Evolutionary conservation across 2,888 invertebrate species (phyloP).

Genomic region (Griposia aprilina): DNA sequence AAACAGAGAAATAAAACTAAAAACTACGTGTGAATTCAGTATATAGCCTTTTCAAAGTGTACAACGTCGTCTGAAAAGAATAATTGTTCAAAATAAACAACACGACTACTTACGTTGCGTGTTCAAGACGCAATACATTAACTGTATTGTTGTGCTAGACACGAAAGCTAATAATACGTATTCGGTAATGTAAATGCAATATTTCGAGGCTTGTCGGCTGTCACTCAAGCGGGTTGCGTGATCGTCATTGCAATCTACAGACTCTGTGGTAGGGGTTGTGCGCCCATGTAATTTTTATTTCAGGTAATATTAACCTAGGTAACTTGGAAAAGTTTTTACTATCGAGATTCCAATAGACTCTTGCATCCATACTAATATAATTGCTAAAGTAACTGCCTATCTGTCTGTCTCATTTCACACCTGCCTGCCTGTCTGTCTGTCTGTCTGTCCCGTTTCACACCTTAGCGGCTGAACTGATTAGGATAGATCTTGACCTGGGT

Average conservation of each 20-base stretch:
- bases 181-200: slow-evolving; percentile 76
- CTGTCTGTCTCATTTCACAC: too few relatives aligned
- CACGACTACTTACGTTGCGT: slow-evolving; percentile 23
- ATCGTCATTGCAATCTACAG: slow-evolving; percentile 78
- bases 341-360: background rate
- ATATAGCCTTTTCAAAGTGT: slow-evolving; percentile 37
- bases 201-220: slow-evolving; percentile 80
- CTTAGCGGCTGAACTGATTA: too few relatives aligned
- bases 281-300: slow-evolving; percentile 32
- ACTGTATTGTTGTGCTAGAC: slow-evolving; percentile 51
- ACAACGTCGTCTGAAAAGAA: slow-evolving; percentile 52
- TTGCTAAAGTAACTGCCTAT: too few relatives aligned
- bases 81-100: slow-evolving; percentile 49
- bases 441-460: too few relatives aligned
- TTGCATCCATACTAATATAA: too few relatives aligned
- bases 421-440: too few relatives aligned
- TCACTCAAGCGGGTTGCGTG: slow-evolving; percentile 82
- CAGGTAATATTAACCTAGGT: background rate
- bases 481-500: too few relatives aligned
- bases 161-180: slow-evolving; percentile 65
- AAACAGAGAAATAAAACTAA: slow-evolving; percentile 46
- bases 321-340: background rate
- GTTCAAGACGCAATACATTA: slow-evolving; percentile 43
- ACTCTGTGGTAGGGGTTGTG: slow-evolving; percentile 37
- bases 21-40: slow-evolving; percentile 47